Base-by-base conservation (phyloP, 2,888 invertebrate genomes). In the Seira sanloemensis region DNA sequence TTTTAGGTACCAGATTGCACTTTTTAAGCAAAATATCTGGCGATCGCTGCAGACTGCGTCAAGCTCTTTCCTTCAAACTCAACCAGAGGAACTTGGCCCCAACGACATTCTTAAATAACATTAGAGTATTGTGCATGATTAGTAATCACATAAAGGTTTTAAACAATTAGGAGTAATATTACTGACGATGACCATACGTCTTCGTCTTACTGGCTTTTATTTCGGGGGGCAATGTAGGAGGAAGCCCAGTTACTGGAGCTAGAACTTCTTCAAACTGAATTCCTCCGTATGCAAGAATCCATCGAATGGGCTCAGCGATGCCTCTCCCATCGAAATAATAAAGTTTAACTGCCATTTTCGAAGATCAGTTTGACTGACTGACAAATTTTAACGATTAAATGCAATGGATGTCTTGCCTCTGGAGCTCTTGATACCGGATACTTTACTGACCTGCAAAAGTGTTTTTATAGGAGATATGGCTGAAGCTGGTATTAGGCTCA, bases 241-340 rank as follows among this genome's bases (percentile, higher is more conserved):
- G 85, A 50, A 79, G 77, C 23, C 18, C 7, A 37, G 65, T 46
- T 12, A 75, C n/a, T 24, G 87, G 86, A 27, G 86, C 78, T 24
- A 88, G 90, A 23, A 90, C 85, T 82, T 92, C 92, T 82, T 92
- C 92, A 86, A 91, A 92, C 19, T 91, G 90, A 23, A 90, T 89
- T 1, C 91, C 91, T 18, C 89, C 90, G 24, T 92, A 91, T 24
- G 90, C 89, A 46, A 92, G 84, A 37, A 92, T 74, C 74, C 90
- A 90, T 12, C 92, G 90, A 25, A 91, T 90, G 12, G 91, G 90
- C 81, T 92, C 92, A 9, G 89, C 91, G 67, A 92, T 89, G 2
- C 92, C 92, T 86, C 91, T 91, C 18, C 91, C 58, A 82, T 92
- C 91, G 87, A 92, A 92, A 84, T 92, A 92, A 16, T 90, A 91